Conservation (phyloP, 2,113 vertebrate genomes). For the Melanostigma gelatinosum region DNA sequence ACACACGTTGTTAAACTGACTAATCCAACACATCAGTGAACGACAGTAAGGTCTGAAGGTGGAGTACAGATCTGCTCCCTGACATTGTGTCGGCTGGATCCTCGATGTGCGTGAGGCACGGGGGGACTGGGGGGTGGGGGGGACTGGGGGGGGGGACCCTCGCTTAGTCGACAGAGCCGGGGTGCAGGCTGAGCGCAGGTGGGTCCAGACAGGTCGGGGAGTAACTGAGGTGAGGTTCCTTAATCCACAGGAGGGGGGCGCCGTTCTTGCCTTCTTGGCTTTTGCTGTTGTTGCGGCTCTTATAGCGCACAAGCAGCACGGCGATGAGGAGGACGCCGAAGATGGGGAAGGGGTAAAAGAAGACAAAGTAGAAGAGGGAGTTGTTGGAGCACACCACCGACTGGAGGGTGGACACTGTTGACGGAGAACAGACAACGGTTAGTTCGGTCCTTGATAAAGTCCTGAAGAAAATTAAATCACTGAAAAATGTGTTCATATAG, state of each 20-base stretch:
- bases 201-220: constrained; percentile 98
- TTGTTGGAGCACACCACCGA: constrained; percentile 95
- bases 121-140: not conserved
- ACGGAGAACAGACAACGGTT: constrained; percentile 14
- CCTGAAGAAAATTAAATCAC: not conserved
- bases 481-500: not conserved
- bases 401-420: constrained; percentile 89
- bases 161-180: constrained; percentile 93
- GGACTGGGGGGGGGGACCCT: not conserved
- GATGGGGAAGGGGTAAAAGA: constrained; percentile 99
- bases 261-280: constrained; percentile 97
- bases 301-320: constrained; percentile 94
- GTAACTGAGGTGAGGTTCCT: constrained; percentile 98
- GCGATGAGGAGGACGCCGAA: constrained; percentile 96
- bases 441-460: not conserved
- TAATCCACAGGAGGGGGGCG: constrained; percentile 98
- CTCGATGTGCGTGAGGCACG: constrained; percentile 25
- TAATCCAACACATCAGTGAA: constrained; percentile 75
- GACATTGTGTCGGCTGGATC: constrained; percentile 65
- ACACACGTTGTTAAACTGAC: constrained; percentile 64
- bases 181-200: constrained; percentile 95
- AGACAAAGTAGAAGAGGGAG: constrained; percentile 97
- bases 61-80: constrained; percentile 76
- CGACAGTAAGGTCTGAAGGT: constrained; percentile 71
- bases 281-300: constrained; percentile 91